Evolutionary conservation across 2,888 invertebrate species (phyloP).

Genomic region (Microctonus brassicae): DNA sequence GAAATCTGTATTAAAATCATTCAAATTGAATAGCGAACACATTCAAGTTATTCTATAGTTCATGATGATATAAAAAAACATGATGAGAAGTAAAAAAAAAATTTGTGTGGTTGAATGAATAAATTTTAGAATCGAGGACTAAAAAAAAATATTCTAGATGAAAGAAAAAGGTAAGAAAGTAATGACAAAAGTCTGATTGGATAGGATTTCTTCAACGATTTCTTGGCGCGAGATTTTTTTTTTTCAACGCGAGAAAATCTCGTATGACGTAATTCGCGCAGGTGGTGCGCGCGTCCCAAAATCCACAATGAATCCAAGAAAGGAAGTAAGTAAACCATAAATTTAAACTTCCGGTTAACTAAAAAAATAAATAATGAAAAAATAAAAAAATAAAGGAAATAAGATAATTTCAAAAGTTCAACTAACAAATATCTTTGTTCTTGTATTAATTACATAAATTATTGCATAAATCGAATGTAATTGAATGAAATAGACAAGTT

Average conservation of each 20-base stretch:
- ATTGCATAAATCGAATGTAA: no score
- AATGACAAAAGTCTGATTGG: conserved; percentile 13
- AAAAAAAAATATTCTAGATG: background rate
- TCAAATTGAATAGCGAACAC: no score
- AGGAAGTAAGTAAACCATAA: background rate
- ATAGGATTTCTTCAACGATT: conserved; percentile 9
- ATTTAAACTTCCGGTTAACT: background rate
- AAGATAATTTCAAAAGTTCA: background rate
- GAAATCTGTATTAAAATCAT: no score
- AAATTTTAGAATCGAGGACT: background rate
- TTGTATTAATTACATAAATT: background rate
- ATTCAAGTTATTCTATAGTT: background rate
- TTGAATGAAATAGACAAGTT: background rate
- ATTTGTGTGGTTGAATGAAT: background rate
- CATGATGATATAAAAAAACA: background rate
- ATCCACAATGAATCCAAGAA: background rate
- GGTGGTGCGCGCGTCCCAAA: background rate
- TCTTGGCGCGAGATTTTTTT: background rate
- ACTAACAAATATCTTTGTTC: background rate
- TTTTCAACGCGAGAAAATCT: conserved; percentile 3
- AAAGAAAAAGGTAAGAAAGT: background rate
- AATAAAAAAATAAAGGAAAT: background rate
- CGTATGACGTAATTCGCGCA: background rate
- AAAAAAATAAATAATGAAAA: background rate
- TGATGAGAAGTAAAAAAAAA: background rate